Base-by-base conservation (phyloP, 2,797 vertebrate genomes). In the Chlorospingus semifuscus region DNA sequence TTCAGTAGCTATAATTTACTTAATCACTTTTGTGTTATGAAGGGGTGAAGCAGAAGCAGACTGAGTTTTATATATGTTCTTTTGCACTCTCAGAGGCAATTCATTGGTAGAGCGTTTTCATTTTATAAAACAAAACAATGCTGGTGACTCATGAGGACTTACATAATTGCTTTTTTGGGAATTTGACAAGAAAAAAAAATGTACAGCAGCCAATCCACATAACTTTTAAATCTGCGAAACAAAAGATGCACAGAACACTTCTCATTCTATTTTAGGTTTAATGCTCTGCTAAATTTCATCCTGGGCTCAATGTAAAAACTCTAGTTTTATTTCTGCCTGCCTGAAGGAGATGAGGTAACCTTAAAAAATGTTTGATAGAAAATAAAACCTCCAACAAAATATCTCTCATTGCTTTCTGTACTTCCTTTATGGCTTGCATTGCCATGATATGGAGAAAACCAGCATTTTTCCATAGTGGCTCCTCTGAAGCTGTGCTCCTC, bases 91-190 rank as follows among this genome's bases (percentile, higher is more conserved):
- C 49, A 84, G 87, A 95, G 90, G 64, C 49, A 93, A 65, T 84
- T 70, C 60, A n/a, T 55, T 0, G 7, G 77, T 84, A 84, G 81
- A 84, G 8, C 39, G 68, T 93, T 91, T 90, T 88, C 44, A 80
- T 93, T 96, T 94, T 44, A 80, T 70, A 68, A 89, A 94, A 60
- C 83, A 77, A 93, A 95, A 89, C 80, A 89, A 89, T 87, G 71
- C 71, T 57, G 49, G 49, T 94, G 95, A 94, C 71, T 96, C 95
- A 96, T 50, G 70, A 83, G 66, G 70, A 93, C 95, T 95, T 93
- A 79, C 55, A 93, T 92, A 94, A 96, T 93, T 94, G 70, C 47
- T 87, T 93, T 92, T 79, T 60, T 61, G 94, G 66, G 87, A 91
- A 41, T 93, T 59, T 82, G 89, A 93, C 80, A 50, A 86, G 55